Base-by-base conservation (phyloP, 2,797 vertebrate genomes). In the Pseudopleuronectes americanus region DNA sequence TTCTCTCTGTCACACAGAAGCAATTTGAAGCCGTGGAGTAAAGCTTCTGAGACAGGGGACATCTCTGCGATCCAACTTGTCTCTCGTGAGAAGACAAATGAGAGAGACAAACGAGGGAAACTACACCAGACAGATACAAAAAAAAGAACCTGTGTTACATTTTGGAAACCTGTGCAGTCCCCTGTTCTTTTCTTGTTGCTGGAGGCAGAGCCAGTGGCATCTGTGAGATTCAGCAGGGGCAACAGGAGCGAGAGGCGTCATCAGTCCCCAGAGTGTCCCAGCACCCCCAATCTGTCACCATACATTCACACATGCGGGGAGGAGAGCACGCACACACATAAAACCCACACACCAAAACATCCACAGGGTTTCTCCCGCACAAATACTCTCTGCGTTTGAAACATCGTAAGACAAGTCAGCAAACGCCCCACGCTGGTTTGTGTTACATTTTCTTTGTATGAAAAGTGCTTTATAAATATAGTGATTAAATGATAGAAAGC, bases 281-380 rank as follows among this genome's bases (percentile, higher is more conserved):
- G 84, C 80, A 83, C 68, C 67, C 83, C 86, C 83, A 87, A 79
- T 90, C 83, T 91, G 85, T 84, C 80, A 78, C 68, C 68, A 64
- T 80, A 74, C 45, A 51, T 54, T 43, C 71, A 55, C 56, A 56
- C 71, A 71, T 26, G 57, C 62, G 2, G 19, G 57, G 43, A 2
- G 52, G 5, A 26, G 24, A 57, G 21, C 38, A 43, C 52, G 43
- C 69, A 62, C 54, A 66, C 41, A 43, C 28, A 22, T 21, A 51
- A 36, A 41, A 58, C 48, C 41, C 36, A 53, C 41, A 51, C 60
- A 59, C 19, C 26, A 43, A 43, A 17, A 43, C 14, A 43, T 6
- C 4, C 41, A 17, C 41, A 43, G 41, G 41, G 41, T 17, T 5
- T 43, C 41, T 17, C 16, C 41, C 17, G 38, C 38, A 16, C 38